phyloP scores from a whole-genome alignment of 2,113 vertebrate species.

The Scophthalmus maximus region DNA sequence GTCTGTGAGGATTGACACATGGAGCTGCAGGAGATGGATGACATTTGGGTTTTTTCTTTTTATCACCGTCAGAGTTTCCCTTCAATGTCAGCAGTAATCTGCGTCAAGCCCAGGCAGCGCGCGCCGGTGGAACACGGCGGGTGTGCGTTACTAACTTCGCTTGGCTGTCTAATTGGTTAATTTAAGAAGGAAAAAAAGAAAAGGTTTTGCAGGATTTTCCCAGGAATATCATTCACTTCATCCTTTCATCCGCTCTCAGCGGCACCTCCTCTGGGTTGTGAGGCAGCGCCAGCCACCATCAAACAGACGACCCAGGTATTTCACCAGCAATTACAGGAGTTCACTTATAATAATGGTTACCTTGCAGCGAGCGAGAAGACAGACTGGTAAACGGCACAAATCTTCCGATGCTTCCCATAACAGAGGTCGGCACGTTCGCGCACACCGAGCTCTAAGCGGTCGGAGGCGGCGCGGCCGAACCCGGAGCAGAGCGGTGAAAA shows the following conservation, averaged over 20 bases:
- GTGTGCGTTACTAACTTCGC: constrained; percentile 30
- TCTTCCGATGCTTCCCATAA: constrained; percentile 1
- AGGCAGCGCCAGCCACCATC: constrained; percentile 52
- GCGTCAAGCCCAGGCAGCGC: constrained; percentile 52
- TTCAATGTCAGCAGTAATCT: constrained; percentile 58
- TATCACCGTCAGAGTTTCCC: constrained; percentile 36
- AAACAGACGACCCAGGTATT: constrained; percentile 59
- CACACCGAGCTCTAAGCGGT: constrained; percentile 14
- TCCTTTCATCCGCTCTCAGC: constrained; percentile 51
- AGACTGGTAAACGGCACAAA: constrained; percentile 38
- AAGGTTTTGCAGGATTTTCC: constrained; percentile 47
- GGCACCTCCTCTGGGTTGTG: constrained; percentile 41
- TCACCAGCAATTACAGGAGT: constrained; percentile 60
- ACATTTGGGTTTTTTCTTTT: constrained; percentile 59
- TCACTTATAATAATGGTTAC: constrained; percentile 51
- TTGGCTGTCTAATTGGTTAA: constrained; percentile 56
- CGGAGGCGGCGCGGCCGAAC: constrained; percentile 23
- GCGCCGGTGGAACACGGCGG: constrained; percentile 25
- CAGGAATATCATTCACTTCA: constrained; percentile 47
- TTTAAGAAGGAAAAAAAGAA: constrained; percentile 42
- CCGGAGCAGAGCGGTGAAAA: background rate
- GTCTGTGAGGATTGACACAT: constrained; percentile 30
- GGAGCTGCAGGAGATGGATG: constrained; percentile 40
- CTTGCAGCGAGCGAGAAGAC: constrained; percentile 29
- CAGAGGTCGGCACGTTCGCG: too few species aligned